phyloP scores from a whole-genome alignment of 2,888 invertebrate genomes.

The Stegana nigrithorax region DNA sequence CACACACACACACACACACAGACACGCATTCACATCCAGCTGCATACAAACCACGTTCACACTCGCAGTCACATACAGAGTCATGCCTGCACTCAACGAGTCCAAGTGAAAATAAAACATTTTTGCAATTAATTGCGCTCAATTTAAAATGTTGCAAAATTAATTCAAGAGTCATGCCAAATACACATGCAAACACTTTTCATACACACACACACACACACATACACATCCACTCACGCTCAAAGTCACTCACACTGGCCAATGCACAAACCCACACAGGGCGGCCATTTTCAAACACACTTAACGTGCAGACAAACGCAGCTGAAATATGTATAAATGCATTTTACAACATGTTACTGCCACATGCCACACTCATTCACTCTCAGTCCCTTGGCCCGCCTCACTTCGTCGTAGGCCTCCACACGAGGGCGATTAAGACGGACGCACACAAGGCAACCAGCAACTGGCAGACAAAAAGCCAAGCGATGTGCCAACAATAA shows the following conservation, averaged over 20 bases:
- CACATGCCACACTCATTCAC: constrained; percentile 30
- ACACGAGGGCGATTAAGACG: constrained; percentile 12
- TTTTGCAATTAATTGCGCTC: constrained; percentile 66
- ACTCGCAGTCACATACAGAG: no score
- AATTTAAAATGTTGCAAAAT: constrained; percentile 67
- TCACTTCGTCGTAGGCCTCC: no score
- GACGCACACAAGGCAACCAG: background rate
- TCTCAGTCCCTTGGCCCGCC: constrained; percentile 14
- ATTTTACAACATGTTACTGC: constrained; percentile 23
- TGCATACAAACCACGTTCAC: constrained; percentile 23
- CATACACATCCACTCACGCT: constrained; percentile 2
- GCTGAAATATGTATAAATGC: constrained; percentile 43
- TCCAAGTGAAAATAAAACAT: constrained; percentile 62
- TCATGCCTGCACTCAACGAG: constrained; percentile 34
- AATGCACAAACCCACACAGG: constrained; percentile 38
- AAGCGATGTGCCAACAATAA: constrained; percentile 55
- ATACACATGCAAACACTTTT: constrained; percentile 59
- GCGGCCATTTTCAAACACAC: constrained; percentile 33
- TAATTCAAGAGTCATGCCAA: constrained; percentile 65
- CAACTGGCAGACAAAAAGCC: constrained; percentile 50
- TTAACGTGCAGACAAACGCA: constrained; percentile 50
- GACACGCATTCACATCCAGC: constrained; percentile 2
- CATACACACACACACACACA: constrained; percentile 25
- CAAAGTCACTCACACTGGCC: constrained; percentile 17
- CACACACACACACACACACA: constrained; percentile 12